Conservation (phyloP, 2,797 vertebrate species). For the Sarcophilus harrisii region DNA sequence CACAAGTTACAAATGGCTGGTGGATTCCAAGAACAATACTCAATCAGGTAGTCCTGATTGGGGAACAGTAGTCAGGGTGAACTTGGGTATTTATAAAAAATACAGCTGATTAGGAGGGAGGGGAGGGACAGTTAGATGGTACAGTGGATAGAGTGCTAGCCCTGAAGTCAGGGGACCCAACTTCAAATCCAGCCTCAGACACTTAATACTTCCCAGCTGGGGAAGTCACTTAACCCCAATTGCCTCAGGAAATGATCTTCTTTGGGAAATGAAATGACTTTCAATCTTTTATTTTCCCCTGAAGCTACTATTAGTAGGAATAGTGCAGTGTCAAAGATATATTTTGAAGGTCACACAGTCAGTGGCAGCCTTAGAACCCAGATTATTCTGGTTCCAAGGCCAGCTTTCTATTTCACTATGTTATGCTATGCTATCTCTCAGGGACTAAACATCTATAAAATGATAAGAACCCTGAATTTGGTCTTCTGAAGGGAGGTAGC, state of each 20-base stretch:
- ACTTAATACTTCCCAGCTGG: no score
- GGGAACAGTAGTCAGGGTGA: neutral
- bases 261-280: neutral
- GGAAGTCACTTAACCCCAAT: neutral
- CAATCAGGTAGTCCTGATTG: neutral
- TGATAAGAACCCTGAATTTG: neutral
- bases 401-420: neutral
- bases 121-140: no score
- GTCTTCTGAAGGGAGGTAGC: neutral
- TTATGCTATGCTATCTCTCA: neutral
- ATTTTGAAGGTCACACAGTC: neutral
- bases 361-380: neutral
- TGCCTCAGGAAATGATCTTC: neutral
- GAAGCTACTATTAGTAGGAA: constrained; percentile 2
- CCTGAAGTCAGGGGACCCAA: no score
- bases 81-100: neutral
- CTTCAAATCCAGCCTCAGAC: no score
- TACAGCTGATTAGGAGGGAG: neutral
- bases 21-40: neutral
- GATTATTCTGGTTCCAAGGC: neutral
- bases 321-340: neutral
- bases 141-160: no score
- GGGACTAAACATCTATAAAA: neutral
- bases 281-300: neutral
- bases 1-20: neutral